Conservation (phyloP, 2,888 invertebrate species). For the Lagria hirta region DNA sequence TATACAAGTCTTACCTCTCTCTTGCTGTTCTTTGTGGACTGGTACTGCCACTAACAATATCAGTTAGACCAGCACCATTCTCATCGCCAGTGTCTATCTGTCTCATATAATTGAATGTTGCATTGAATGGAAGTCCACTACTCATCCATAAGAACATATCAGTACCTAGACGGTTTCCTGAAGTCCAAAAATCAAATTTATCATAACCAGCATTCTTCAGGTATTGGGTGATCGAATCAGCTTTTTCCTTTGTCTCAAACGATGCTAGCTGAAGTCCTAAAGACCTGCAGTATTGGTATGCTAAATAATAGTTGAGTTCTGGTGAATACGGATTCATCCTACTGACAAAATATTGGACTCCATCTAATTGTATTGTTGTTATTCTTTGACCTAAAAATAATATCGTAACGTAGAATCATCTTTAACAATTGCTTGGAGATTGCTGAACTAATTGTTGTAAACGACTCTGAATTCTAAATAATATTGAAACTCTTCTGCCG, state of each 20-base stretch:
- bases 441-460: too few species aligned
- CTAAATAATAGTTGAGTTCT: conserved; percentile 81
- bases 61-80: conserved; percentile 39
- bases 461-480: too few species aligned
- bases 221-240: conserved; percentile 80
- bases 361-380: conserved; percentile 82
- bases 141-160: conserved; percentile 91
- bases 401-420: conserved; percentile 9
- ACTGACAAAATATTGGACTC: conserved; percentile 82
- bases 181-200: conserved; percentile 86
- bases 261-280: conserved; percentile 82
- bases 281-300: conserved; percentile 86
- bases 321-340: conserved; percentile 87
- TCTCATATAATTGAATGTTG: conserved; percentile 82
- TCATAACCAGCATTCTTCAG: conserved; percentile 81
- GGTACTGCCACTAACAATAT: conserved; percentile 71
- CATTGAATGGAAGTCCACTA: conserved; percentile 82
- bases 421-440: background rate
- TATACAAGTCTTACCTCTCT: conserved; percentile 60
- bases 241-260: conserved; percentile 84
- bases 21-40: conserved; percentile 77
- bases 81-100: conserved; percentile 48
- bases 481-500: too few species aligned
- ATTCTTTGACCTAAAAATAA: conserved; percentile 76
- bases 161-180: conserved; percentile 82